These are phyloP conservation scores for Bettongia penicillata DNA, from an alignment of 2,113 vertebrate genomes.

Conservation along the genomic window DNA sequence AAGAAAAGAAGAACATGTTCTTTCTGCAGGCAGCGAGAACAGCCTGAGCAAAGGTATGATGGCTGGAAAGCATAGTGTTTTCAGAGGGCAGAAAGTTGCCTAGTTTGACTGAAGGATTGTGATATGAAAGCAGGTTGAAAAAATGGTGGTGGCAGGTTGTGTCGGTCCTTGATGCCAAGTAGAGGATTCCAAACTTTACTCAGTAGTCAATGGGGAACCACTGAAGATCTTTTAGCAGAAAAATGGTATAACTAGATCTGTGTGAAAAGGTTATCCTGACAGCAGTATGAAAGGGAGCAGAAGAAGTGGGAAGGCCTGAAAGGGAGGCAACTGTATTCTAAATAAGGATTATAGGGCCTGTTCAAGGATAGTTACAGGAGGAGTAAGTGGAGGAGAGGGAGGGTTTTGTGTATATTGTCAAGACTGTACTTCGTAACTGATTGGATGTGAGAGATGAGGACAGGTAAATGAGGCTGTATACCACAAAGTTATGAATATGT, in stretches of 20 bases:
- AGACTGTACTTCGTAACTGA: background rate
- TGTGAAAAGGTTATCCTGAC: background rate
- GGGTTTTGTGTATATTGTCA: too few species aligned
- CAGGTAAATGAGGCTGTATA: background rate
- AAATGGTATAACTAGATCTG: background rate
- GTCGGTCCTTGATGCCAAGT: background rate
- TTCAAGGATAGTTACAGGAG: background rate
- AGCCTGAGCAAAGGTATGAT: background rate
- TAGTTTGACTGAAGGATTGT: background rate
- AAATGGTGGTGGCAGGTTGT: background rate
- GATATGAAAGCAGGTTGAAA: background rate
- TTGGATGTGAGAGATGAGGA: background rate
- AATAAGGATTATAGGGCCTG: background rate
- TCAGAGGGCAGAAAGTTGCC: background rate
- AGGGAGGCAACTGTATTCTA: background rate
- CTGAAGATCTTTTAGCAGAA: background rate
- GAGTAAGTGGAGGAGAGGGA: background rate
- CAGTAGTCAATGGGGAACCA: background rate
- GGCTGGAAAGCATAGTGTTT: background rate
- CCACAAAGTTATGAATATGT: background rate
- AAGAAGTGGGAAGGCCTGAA: background rate
- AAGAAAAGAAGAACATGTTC: background rate
- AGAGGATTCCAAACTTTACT: background rate
- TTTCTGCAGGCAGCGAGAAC: background rate
- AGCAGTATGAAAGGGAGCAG: background rate